Base-by-base conservation (phyloP, 2,888 invertebrate species). In the Xylota sylvarum region DNA sequence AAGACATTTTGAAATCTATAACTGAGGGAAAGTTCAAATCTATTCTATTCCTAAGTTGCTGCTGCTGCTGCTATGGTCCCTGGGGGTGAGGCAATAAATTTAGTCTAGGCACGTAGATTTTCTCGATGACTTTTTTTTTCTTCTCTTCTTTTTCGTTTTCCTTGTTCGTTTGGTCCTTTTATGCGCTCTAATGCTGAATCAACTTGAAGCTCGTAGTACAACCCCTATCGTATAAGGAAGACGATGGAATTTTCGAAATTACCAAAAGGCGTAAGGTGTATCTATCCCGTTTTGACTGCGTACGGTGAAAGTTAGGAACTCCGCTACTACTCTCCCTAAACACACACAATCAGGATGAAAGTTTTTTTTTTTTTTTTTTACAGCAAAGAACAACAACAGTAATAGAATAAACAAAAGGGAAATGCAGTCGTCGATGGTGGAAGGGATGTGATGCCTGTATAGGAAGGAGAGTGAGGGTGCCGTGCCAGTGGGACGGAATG, bases 21-120 rank as follows among this genome's bases (percentile, higher is more conserved):
- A 64, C 55, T 43, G 62, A 32, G 30, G 43, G 52, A 67, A 72
- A 65, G 64, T 86, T 83, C 65, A 76, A 80, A 80, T 69, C 40
- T 64, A 58, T 70, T n/a, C 35, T 43, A 35, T 55, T 35, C 35
- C 52, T 55, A 58, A 43, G 67, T 9, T 23, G 23, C 23, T 23
- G 23, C 23, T 23, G 3, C 23, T 23, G 23, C 23, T 50, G 43
- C n/a, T 64, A 17, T 23, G 7, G 23, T 48, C 23, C 86, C 87
- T 72, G 56, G 84, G 86, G 87, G 87, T 83, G 88, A 88, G 87
- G 87, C 88, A 88, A 88, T 89, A 89, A 88, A 89, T 89, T 88
- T 89, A 89, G 89, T 89, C 89, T 88, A 88, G 88, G 89, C 89
- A 89, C 89, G 89, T 89, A 89, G 88, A 76, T 73, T 88, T 88